Conservation (phyloP, 2,888 invertebrate species). For the Lasioglossum pauxillum region DNA sequence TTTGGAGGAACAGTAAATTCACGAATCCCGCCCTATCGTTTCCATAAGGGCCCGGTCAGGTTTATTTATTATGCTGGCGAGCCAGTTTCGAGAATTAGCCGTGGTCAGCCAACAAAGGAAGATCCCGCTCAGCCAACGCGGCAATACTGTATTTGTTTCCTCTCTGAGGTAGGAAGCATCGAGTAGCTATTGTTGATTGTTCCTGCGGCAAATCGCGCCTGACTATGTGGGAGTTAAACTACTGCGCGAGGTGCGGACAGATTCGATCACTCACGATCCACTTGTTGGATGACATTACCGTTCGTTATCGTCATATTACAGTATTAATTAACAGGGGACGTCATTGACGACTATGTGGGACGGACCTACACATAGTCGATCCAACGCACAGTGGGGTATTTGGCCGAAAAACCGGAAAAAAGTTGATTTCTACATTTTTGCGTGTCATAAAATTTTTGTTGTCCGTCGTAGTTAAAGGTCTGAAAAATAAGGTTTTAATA, state of each 20-base stretch:
- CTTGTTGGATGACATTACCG: slow-evolving; percentile 49
- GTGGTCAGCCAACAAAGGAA: slow-evolving; percentile 1
- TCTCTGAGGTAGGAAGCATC: neutral
- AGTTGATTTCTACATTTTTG: too few relatives aligned
- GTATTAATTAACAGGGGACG: neutral
- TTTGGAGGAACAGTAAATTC: neutral
- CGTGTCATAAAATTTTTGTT: too few relatives aligned
- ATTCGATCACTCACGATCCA: slow-evolving; percentile 15
- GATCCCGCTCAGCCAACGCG: neutral
- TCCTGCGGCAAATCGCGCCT: slow-evolving; percentile 29
- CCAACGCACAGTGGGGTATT: too few relatives aligned
- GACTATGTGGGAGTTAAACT: slow-evolving; percentile 15
- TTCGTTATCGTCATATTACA: slow-evolving; percentile 19
- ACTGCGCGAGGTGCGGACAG: slow-evolving; percentile 14
- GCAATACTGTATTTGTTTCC: slow-evolving; percentile 5
- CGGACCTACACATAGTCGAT: neutral
- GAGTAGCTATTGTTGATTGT: slow-evolving; percentile 16
- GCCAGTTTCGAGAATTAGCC: neutral
- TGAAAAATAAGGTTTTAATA: too few relatives aligned
- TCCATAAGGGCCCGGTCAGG: neutral
- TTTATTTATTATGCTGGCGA: neutral
- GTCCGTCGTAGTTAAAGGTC: too few relatives aligned
- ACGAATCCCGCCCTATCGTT: neutral
- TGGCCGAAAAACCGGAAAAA: too few relatives aligned
- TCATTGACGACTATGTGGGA: neutral